phyloP scores from a whole-genome alignment of 2,888 invertebrate species.

The Flexamia atlantica region DNA sequence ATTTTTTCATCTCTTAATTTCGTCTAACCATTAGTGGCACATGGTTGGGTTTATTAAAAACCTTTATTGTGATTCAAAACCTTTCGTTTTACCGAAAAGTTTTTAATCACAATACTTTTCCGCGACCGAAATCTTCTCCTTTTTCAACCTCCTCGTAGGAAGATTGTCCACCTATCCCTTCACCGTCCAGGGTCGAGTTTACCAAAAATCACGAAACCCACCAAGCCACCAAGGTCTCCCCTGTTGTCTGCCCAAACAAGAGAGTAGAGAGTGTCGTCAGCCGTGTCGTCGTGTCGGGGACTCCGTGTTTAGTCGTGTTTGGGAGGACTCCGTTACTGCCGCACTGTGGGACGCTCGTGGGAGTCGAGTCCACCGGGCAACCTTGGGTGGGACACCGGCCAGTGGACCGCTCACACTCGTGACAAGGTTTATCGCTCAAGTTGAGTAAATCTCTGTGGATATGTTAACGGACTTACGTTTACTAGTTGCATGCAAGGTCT shows the following conservation, averaged over 20 bases:
- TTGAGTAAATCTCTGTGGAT: too few species aligned
- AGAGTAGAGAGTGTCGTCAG: neutral
- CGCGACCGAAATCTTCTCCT: neutral
- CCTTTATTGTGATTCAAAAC: too few species aligned
- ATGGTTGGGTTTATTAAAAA: too few species aligned
- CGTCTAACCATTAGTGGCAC: too few species aligned
- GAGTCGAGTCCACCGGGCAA: slow-evolving; percentile 1
- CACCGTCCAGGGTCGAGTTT: neutral
- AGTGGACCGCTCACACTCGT: neutral
- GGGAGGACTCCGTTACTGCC: neutral
- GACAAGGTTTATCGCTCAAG: neutral
- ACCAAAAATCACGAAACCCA: slow-evolving; percentile 7
- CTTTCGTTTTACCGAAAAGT: too few species aligned
- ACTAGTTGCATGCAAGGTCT: too few species aligned
- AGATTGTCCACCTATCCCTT: too few species aligned
- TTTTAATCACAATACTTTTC: too few species aligned
- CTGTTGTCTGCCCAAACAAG: neutral
- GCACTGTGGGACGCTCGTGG: neutral
- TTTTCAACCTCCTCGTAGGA: too few species aligned
- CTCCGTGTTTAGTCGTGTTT: neutral
- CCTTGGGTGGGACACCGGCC: neutral
- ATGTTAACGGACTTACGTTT: too few species aligned
- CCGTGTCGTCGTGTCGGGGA: neutral
- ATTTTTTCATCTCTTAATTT: too few species aligned
- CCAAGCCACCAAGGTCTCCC: neutral